A percentile compares a stretch with the other conserved stretches of the same genome.
Evolutionary conservation across 1,140 invertebrate species (phyloP).

Genomic region (Diachasmimorpha longicaudata): DNA sequence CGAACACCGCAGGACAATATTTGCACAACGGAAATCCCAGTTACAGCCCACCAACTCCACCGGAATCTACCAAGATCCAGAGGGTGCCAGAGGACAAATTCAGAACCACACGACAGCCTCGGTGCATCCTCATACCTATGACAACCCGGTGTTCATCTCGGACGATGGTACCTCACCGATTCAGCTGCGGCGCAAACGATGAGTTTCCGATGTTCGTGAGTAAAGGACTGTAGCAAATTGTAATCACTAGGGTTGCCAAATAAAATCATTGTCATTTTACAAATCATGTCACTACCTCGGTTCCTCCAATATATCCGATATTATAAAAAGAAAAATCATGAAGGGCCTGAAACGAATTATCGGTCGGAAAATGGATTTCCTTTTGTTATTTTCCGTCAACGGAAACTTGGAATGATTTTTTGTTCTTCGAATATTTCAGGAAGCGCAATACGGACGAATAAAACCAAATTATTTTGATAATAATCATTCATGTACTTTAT

Average conservation of each 20-base stretch:
- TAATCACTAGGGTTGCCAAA: no score
- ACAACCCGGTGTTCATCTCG: background rate
- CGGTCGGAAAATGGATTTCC: no score
- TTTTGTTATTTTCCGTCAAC: no score
- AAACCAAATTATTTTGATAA: constrained; percentile 16
- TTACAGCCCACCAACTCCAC: background rate
- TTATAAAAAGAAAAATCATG: no score
- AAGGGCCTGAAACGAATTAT: no score
- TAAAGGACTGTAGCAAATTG: background rate
- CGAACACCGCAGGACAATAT: constrained; percentile 27
- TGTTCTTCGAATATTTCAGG: no score
- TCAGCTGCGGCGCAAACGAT: background rate
- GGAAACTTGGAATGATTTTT: no score
- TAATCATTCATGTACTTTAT: constrained; percentile 52
- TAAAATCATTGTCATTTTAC: no score
- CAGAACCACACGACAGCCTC: background rate
- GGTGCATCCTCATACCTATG: background rate
- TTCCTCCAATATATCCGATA: no score
- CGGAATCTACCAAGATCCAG: constrained; percentile 29
- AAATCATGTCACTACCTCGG: no score
- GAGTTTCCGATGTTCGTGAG: background rate
- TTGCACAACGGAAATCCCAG: constrained; percentile 27
- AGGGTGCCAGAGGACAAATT: background rate
- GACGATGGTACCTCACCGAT: background rate
- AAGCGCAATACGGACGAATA: no score